phyloP scores from a whole-genome alignment of 2,888 invertebrate genomes.

The Thecophora atra region DNA sequence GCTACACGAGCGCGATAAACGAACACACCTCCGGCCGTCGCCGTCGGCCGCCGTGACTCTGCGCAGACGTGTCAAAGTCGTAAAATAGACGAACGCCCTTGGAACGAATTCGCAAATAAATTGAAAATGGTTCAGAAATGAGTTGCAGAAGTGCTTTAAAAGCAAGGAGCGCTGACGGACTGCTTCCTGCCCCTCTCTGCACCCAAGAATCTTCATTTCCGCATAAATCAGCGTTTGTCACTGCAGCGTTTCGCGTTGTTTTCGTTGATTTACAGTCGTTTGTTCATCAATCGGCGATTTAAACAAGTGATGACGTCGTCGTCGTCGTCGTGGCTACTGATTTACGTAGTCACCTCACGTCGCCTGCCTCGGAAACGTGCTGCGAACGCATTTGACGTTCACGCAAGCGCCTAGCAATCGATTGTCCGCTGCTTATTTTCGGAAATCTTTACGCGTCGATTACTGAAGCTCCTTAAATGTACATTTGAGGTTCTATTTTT shows the following conservation, averaged over 20 bases:
- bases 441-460: slow-evolving; percentile 23
- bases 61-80: slow-evolving; percentile 15
- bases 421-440: not conserved
- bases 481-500: slow-evolving; percentile 11
- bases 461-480: not conserved
- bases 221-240: slow-evolving; percentile 23
- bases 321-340: not conserved
- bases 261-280: not conserved
- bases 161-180: not conserved
- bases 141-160: not conserved
- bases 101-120: slow-evolving; percentile 27
- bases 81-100: slow-evolving; percentile 19
- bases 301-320: slow-evolving; percentile 22
- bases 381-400: slow-evolving; percentile 16
- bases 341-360: slow-evolving; percentile 30
- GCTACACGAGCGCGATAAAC: slow-evolving; percentile 43
- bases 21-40: slow-evolving; percentile 48
- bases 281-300: not conserved
- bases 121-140: not conserved
- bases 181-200: too few relatives aligned
- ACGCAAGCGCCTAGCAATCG: slow-evolving; percentile 22
- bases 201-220: slow-evolving; percentile 6
- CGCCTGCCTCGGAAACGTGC: slow-evolving; percentile 14
- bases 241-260: slow-evolving; percentile 10
- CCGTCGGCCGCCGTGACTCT: slow-evolving; percentile 17